phyloP scores from a whole-genome alignment of 2,888 invertebrate species.

The Dusona sp. region DNA sequence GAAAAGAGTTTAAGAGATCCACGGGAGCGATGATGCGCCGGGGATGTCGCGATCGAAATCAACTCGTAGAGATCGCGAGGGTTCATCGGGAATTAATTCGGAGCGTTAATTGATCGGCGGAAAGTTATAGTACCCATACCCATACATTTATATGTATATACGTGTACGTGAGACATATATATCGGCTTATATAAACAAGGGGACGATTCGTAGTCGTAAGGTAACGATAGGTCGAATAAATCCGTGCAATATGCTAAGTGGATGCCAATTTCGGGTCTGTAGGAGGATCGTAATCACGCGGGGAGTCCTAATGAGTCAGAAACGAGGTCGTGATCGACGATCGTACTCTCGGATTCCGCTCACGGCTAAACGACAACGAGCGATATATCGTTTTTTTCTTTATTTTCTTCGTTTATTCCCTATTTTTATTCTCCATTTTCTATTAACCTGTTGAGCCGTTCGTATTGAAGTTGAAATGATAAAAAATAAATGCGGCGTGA shows the following conservation, averaged over 20 bases:
- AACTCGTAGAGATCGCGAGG: constrained; percentile 67
- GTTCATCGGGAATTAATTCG: constrained; percentile 68
- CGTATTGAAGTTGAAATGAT: background rate
- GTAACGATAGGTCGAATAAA: constrained; percentile 55
- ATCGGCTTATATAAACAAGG: background rate
- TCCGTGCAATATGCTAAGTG: constrained; percentile 67
- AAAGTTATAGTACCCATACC: constrained; percentile 51
- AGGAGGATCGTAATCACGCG: constrained; percentile 62
- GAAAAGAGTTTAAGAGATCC: constrained; percentile 45
- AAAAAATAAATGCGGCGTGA: background rate
- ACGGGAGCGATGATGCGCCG: constrained; percentile 65
- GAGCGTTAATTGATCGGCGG: constrained; percentile 66
- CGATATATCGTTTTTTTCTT: constrained; percentile 13
- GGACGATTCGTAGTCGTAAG: constrained; percentile 32
- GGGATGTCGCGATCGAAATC: constrained; percentile 67
- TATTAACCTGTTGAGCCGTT: background rate
- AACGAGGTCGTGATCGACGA: constrained; percentile 63
- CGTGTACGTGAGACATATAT: background rate
- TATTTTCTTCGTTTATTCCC: background rate
- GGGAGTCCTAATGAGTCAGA: constrained; percentile 64
- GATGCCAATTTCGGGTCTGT: constrained; percentile 67
- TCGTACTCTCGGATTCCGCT: constrained; percentile 47
- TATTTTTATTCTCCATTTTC: background rate
- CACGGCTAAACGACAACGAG: constrained; percentile 44
- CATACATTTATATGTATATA: background rate